phyloP scores from a whole-genome alignment of 2,888 invertebrate species.

The Drosophila engyochracea region DNA sequence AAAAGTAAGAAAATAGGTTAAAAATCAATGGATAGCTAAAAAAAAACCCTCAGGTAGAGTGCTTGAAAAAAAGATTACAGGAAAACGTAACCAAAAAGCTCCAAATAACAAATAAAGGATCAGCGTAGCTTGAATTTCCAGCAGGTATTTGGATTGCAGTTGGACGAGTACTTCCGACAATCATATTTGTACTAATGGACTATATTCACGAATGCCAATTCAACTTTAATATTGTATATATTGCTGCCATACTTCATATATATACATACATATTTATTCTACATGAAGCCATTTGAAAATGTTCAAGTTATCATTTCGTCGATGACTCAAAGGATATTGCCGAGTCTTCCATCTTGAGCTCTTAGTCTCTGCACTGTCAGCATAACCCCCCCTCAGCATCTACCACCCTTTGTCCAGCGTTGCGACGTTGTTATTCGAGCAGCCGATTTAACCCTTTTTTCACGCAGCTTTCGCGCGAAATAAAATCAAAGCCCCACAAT shows the following conservation, averaged over 20 bases:
- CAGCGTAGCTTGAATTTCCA: conserved; percentile 16
- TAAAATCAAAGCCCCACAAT: conserved; percentile 43
- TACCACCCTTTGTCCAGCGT: background rate
- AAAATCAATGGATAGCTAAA: conserved; percentile 54
- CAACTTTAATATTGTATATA: background rate
- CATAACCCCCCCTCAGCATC: background rate
- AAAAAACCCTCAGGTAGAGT: conserved; percentile 38
- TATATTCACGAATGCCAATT: background rate
- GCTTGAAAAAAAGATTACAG: conserved; percentile 25
- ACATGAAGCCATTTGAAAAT: background rate
- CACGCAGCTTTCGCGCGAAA: conserved; percentile 21
- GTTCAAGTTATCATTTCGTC: background rate
- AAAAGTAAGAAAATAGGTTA: conserved; percentile 7
- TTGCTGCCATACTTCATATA: background rate
- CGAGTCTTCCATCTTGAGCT: background rate
- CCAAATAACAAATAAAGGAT: conserved; percentile 45
- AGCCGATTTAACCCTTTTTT: conserved; percentile 32
- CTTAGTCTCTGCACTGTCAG: background rate
- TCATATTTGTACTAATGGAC: background rate
- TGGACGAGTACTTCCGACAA: background rate
- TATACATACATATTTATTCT: background rate
- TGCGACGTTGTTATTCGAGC: conserved; percentile 1
- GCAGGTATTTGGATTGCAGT: conserved; percentile 1
- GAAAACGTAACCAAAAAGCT: conserved; percentile 23
- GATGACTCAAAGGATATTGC: background rate